Conservation (phyloP, 2,888 invertebrate species). For the Tubiluchus corallicola region DNA sequence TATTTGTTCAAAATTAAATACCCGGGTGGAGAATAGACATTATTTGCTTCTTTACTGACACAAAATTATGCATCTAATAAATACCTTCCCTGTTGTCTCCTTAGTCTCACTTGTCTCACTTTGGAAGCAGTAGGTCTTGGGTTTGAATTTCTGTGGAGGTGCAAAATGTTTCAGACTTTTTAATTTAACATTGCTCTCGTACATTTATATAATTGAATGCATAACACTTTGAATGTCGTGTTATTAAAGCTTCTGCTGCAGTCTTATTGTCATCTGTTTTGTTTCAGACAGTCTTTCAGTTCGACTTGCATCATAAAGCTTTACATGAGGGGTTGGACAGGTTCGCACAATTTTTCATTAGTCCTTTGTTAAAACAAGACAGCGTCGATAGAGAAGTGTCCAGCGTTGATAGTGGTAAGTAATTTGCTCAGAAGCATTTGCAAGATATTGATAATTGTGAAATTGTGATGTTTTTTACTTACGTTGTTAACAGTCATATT, state of each 20-base stretch:
- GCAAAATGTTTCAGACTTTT: neutral
- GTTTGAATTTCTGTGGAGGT: neutral
- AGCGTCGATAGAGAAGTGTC: conserved; percentile 69
- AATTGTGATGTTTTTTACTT: too few species aligned
- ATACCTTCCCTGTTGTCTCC: too few species aligned
- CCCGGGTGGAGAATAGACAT: too few species aligned
- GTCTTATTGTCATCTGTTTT: too few species aligned
- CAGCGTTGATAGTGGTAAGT: conserved; percentile 61
- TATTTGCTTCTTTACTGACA: too few species aligned
- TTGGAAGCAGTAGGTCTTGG: too few species aligned
- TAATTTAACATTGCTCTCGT: too few species aligned
- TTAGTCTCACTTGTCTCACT: too few species aligned
- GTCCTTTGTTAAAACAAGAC: conserved; percentile 61
- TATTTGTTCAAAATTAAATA: too few species aligned
- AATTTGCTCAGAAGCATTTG: neutral
- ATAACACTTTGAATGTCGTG: neutral
- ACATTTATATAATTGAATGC: neutral
- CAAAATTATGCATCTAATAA: too few species aligned
- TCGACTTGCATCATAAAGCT: conserved; percentile 63
- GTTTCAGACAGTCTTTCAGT: conserved; percentile 55
- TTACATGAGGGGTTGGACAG: conserved; percentile 55
- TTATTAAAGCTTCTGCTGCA: neutral
- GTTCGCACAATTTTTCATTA: conserved; percentile 72
- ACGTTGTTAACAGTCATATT: too few species aligned
- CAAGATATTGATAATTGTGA: too few species aligned